phyloP scores from a whole-genome alignment of 1,140 invertebrate species.

The Nebria ingens region DNA sequence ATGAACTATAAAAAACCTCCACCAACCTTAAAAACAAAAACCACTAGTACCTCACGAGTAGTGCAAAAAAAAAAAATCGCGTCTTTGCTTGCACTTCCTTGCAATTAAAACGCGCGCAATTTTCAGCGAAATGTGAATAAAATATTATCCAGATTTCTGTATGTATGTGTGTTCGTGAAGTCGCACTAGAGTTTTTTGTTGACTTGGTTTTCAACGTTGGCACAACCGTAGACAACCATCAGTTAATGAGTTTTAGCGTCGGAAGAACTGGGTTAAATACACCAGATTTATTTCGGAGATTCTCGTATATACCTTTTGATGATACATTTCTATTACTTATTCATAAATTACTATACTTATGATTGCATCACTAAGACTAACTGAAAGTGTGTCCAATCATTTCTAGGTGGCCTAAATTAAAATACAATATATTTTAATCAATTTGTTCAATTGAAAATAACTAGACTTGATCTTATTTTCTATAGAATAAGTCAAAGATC shows the following conservation, averaged over 20 bases:
- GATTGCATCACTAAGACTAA: no score
- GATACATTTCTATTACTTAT: background rate
- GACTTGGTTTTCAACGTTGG: background rate
- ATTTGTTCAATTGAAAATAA: no score
- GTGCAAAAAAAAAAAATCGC: constrained; percentile 1
- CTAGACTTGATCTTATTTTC: no score
- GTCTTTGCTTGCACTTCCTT: background rate
- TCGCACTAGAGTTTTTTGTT: background rate
- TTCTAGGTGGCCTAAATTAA: no score
- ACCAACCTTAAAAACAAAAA: background rate
- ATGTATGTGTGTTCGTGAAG: background rate
- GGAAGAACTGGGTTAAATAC: background rate
- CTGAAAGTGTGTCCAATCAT: no score
- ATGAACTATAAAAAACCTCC: background rate
- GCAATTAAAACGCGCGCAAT: constrained; percentile 3
- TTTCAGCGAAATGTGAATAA: constrained; percentile 3
- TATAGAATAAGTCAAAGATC: no score
- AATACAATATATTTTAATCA: no score
- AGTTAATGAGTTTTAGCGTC: background rate
- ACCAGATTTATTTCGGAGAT: background rate
- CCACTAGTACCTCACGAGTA: background rate
- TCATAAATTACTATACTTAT: no score
- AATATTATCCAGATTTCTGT: constrained; percentile 1
- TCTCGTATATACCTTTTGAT: background rate
- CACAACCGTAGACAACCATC: background rate